Percentiles rank a stretch among this genome's conserved stretches.
Conservation (phyloP, 2,888 invertebrate species). For the Cheilosia vernalis region DNA sequence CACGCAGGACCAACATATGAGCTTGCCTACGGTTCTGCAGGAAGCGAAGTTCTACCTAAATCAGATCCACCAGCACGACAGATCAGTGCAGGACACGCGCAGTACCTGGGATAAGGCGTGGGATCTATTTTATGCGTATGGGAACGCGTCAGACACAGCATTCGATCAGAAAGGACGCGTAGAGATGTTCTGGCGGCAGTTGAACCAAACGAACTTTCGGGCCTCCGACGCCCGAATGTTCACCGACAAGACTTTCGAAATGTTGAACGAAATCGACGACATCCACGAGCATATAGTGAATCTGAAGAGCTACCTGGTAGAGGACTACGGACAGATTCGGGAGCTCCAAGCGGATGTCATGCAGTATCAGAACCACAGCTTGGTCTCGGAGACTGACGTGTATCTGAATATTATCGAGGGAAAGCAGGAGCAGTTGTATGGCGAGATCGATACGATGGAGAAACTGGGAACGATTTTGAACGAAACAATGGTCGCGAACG, state of each 20-base stretch:
- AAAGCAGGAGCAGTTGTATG: constrained; percentile 84
- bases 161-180: constrained; percentile 82
- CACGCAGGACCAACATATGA: constrained; percentile 84
- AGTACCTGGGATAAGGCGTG: constrained; percentile 80
- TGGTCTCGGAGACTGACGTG: constrained; percentile 79
- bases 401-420: constrained; percentile 81
- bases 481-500: constrained; percentile 84
- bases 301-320: constrained; percentile 78
- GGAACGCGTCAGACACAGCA: constrained; percentile 81
- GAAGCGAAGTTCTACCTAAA: constrained; percentile 84
- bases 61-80: constrained; percentile 83
- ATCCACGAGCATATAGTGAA: constrained; percentile 81
- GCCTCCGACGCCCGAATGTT: constrained; percentile 81
- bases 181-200: constrained; percentile 81
- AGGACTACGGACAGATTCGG: constrained; percentile 78
- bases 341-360: constrained; percentile 77
- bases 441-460: constrained; percentile 84
- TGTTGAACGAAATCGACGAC: constrained; percentile 80
- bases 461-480: constrained; percentile 84
- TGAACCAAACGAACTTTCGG: constrained; percentile 81
- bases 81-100: constrained; percentile 80
- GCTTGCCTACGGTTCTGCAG: constrained; percentile 84
- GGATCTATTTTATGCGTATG: constrained; percentile 79
- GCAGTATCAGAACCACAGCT: constrained; percentile 78
- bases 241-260: constrained; percentile 80